These are phyloP conservation scores for Stylophora pistillata DNA, from an alignment of 64 coral and sea anemone species.

Conservation along the genomic window DNA sequence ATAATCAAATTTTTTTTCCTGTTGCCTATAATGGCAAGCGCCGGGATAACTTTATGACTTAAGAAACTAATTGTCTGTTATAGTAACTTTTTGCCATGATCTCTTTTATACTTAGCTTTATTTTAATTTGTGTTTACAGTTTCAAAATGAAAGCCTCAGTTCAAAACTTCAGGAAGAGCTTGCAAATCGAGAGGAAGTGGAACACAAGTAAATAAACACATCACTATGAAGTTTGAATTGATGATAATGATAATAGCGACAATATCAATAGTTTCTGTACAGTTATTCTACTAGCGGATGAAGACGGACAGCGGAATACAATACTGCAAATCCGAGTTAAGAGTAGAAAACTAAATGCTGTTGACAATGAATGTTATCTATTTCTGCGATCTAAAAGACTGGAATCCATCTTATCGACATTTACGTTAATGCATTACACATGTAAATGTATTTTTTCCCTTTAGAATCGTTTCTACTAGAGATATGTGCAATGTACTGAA, in stretches of 20 bases:
- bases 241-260: too few species aligned
- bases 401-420: background rate
- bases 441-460: background rate
- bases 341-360: too few species aligned
- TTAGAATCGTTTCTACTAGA: slow-evolving; percentile 75
- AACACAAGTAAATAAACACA: slow-evolving; percentile 77
- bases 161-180: slow-evolving; percentile 93
- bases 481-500: slow-evolving; percentile 90
- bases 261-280: background rate
- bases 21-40: too few species aligned
- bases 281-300: too few species aligned
- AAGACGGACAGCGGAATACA: too few species aligned
- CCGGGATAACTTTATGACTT: too few species aligned
- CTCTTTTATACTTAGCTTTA: background rate
- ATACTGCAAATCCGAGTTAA: too few species aligned
- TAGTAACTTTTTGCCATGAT: too few species aligned
- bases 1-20: too few species aligned
- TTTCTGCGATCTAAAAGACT: too few species aligned
- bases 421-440: background rate
- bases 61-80: too few species aligned
- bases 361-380: too few species aligned
- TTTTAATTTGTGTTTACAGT: slow-evolving; percentile 38
- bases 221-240: background rate
- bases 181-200: slow-evolving; percentile 75
- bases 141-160: slow-evolving; percentile 94